Percentiles rank a stretch among this genome's conserved stretches.
Evolutionary conservation across 2,888 invertebrate species (phyloP).

Genomic region (Tetheella fluctuosa): DNA sequence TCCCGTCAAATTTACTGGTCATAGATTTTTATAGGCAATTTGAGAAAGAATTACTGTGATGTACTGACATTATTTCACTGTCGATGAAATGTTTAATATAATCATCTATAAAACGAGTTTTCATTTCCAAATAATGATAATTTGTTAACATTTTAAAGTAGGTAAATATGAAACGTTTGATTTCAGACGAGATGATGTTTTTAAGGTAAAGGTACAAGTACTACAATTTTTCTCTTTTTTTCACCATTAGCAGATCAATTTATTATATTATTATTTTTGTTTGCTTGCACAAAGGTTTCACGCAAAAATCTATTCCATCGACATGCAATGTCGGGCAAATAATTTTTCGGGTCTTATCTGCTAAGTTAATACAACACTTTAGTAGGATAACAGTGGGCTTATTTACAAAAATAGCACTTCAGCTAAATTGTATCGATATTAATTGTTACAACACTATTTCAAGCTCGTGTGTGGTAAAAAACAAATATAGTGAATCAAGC

Average conservation of each 20-base stretch:
- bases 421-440: slow-evolving; percentile 14
- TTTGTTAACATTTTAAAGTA: not conserved
- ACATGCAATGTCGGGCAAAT: no score
- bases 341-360: no score
- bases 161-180: no score
- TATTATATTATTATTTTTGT: no score
- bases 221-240: no score
- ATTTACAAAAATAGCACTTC: not conserved
- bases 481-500: slow-evolving; percentile 67
- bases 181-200: no score
- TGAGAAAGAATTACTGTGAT: slow-evolving; percentile 44
- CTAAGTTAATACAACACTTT: no score
- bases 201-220: no score
- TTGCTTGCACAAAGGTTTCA: no score
- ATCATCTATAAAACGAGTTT: not conserved
- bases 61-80: slow-evolving; percentile 43
- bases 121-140: not conserved
- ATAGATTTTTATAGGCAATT: slow-evolving; percentile 50
- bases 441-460: slow-evolving; percentile 58
- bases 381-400: no score
- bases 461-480: slow-evolving; percentile 82
- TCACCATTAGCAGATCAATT: no score
- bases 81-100: slow-evolving; percentile 35
- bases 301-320: no score
- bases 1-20: slow-evolving; percentile 57